Percentiles rank a stretch among this genome's conserved stretches.
Evolutionary conservation across 2,888 invertebrate species (phyloP).

Genomic region (Agonopterix arenella): DNA sequence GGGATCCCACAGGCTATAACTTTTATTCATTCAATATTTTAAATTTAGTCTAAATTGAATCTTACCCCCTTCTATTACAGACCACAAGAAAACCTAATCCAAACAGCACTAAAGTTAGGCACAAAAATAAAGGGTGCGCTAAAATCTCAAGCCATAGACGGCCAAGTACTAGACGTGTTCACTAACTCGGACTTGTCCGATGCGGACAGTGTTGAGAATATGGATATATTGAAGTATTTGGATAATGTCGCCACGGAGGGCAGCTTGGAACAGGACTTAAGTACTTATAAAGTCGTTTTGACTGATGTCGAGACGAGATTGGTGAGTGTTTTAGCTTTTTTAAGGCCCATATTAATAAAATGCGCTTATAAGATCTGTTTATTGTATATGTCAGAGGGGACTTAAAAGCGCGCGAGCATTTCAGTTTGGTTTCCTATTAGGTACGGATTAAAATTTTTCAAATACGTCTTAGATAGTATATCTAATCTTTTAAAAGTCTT

Average conservation of each 20-base stretch:
- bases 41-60: too few species aligned
- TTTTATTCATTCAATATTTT: too few species aligned
- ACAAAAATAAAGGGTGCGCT: conserved; percentile 80
- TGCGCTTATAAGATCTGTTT: too few species aligned
- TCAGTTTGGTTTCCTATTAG: too few species aligned
- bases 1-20: too few species aligned
- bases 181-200: conserved; percentile 34
- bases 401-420: too few species aligned
- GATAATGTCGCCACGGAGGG: conserved; percentile 63
- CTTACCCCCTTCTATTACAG: conserved; percentile 21
- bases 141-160: conserved; percentile 71
- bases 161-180: conserved; percentile 53
- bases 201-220: conserved; percentile 45
- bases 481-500: too few species aligned
- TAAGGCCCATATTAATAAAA: not conserved
- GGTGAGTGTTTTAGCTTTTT: conserved; percentile 34
- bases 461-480: too few species aligned
- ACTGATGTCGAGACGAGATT: conserved; percentile 57
- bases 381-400: too few species aligned
- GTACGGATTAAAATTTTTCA: too few species aligned
- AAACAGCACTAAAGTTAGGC: conserved; percentile 63
- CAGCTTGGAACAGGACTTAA: conserved; percentile 48
- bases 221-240: conserved; percentile 55
- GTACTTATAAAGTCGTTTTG: conserved; percentile 59
- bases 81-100: conserved; percentile 46